Evolutionary conservation across 2,797 vertebrate genomes (phyloP), one percentile per base, ranked within the genome.

Genomic region (Arnoldichthys spilopterus): DNA sequence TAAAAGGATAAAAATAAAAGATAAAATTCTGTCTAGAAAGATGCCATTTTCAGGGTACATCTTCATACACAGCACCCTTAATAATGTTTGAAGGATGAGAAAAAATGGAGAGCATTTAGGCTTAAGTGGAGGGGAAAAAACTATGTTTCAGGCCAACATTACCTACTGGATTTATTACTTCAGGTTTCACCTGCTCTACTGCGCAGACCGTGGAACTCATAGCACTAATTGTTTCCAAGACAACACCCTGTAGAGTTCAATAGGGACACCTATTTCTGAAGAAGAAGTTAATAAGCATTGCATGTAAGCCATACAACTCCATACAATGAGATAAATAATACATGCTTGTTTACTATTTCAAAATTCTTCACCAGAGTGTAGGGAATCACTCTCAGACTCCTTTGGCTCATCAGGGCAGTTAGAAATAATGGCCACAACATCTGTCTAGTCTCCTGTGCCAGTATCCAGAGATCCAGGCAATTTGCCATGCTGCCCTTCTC

Each of bases 391-490:
- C 37, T 56, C 76, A 76, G 82, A 85, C 82, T 86, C 76, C 78
- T 84, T 56, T 68, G 69, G 77, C 79, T 83, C 82, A 74, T 78
- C 69, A 66, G 34, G 53, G 79, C 32, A 73, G 58, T 72, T 74
- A 75, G 74, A 86, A 83, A 87, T 84, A 83, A 87, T 83, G 86
- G 83, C 80, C 83, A 77, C 82, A 91, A 89, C 91, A 92, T 92
- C 89, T 92, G 91, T 86, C 87, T 89, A 83, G 70, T 81, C 76
- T 83, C 84, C 84, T 82, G 80, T 89, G 90, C 86, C 88, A 92
- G 87, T 43, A 88, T 89, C 89, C 90, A 89, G 87, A 90, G 59
- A 87, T 89, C 83, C 87, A 89, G 87, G 88, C 87, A 85, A 83
- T 87, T 85, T 87, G 82, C 82, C 24, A 54, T 69, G 68, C 77